Evolutionary conservation across 2,113 vertebrate genomes (phyloP).

Genomic region (Phasianus colchicus): DNA sequence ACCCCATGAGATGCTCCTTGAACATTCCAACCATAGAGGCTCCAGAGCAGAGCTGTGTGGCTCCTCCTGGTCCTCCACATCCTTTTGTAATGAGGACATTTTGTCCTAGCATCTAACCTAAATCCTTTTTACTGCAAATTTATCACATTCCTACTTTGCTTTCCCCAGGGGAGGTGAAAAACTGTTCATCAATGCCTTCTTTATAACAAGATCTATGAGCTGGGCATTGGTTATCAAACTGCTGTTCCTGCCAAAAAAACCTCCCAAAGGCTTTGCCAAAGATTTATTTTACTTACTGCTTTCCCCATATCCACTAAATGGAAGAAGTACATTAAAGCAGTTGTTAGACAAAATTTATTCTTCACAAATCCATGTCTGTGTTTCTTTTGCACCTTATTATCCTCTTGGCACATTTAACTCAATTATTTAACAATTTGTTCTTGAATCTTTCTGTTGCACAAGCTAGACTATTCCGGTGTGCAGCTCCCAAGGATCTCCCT

Average conservation of each 20-base stretch:
- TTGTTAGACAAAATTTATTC: conserved; percentile 6
- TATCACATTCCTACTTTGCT: conserved; percentile 9
- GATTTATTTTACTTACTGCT: conserved; percentile 15
- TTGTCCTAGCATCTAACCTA: not conserved
- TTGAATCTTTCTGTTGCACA: not conserved
- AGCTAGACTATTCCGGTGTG: not conserved
- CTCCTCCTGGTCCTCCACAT: not conserved
- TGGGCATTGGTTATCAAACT: conserved; percentile 17
- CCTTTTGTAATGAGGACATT: not conserved
- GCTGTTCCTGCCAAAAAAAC: not conserved
- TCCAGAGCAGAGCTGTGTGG: not conserved
- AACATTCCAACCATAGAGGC: not conserved
- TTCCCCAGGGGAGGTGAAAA: not conserved
- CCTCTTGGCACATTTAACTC: conserved; percentile 3
- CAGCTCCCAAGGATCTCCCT: not conserved
- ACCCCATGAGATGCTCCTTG: rapidly evolving
- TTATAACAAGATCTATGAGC: not conserved
- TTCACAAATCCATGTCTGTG: not conserved
- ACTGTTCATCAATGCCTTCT: not conserved
- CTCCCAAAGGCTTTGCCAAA: not conserved
- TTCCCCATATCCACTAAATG: not conserved
- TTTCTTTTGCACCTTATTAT: conserved; percentile 4
- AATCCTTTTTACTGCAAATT: not conserved
- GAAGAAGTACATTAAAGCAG: conserved; percentile 3
- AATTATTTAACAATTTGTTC: conserved; percentile 8